Percentiles rank a stretch among this genome's conserved stretches.
These are phyloP conservation scores for Aspiorhynchus laticeps DNA, from an alignment of 2,113 vertebrate genomes.

Conservation along the genomic window DNA sequence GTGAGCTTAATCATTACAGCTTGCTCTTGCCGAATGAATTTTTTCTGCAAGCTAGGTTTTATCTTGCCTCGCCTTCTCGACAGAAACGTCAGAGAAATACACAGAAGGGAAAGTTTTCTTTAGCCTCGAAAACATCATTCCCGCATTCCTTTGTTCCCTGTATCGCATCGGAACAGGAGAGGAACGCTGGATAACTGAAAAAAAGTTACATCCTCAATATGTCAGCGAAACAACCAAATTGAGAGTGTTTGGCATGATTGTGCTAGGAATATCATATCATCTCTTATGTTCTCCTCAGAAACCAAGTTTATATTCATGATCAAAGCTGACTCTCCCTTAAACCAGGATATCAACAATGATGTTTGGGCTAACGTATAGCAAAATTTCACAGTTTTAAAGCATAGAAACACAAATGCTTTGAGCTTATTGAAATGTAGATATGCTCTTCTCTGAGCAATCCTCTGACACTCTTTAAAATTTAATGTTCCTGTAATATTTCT, in stretches of 20 bases:
- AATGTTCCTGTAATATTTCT: background rate
- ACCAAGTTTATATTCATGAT: background rate
- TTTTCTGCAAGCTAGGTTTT: constrained; percentile 52
- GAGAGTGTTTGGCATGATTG: background rate
- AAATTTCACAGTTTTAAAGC: background rate
- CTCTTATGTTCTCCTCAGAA: background rate
- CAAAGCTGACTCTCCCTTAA: background rate
- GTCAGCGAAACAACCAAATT: background rate
- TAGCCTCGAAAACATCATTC: constrained; percentile 6
- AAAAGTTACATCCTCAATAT: background rate
- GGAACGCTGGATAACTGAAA: constrained; percentile 12
- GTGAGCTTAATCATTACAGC: constrained; percentile 41
- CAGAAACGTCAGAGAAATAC: constrained; percentile 55
- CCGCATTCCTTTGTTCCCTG: constrained; percentile 31
- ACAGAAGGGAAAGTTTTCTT: constrained; percentile 56
- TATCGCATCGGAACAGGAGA: constrained; percentile 10
- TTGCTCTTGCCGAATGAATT: constrained; percentile 54
- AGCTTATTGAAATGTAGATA: background rate
- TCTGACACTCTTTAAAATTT: background rate
- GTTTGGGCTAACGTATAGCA: background rate
- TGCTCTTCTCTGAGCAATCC: background rate
- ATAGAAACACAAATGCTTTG: background rate
- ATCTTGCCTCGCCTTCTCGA: constrained; percentile 59
- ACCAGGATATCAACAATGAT: background rate
- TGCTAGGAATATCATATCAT: background rate